Conservation (phyloP, 2,113 vertebrate species). For the Lipotes vexillifer region DNA sequence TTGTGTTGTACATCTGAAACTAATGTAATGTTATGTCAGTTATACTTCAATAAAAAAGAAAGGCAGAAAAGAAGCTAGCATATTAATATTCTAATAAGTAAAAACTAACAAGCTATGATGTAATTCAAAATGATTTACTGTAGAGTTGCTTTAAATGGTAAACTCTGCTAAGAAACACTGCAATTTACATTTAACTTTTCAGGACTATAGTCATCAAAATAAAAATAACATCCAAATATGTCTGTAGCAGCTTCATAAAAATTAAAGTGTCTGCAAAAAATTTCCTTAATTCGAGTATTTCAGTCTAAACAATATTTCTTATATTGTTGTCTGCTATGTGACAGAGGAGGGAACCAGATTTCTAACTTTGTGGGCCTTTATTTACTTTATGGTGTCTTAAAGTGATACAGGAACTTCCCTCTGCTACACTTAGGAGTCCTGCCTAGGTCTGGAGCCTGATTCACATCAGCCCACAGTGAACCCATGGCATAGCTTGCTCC, state of each 20-base stretch:
- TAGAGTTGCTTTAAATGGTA: background rate
- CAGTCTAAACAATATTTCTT: background rate
- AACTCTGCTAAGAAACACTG: background rate
- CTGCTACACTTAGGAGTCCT: background rate
- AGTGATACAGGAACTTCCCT: background rate
- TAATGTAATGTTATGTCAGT: background rate
- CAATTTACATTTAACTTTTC: background rate
- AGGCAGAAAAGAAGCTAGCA: background rate
- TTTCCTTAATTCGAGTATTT: slow-evolving; percentile 5
- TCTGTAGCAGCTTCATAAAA: background rate
- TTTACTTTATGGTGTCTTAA: background rate
- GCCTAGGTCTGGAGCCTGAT: background rate
- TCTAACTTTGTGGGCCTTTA: background rate
- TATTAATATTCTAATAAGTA: background rate
- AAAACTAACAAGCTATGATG: background rate
- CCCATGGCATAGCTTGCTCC: accelerated
- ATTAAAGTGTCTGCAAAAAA: background rate
- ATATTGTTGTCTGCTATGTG: background rate
- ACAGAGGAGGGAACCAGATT: background rate
- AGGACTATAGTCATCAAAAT: background rate
- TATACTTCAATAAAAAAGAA: background rate
- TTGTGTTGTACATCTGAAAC: background rate
- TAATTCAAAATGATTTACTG: slow-evolving; percentile 11
- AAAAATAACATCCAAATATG: background rate
- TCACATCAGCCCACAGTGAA: background rate